These are phyloP conservation scores for Hypsibius dujardini DNA, from an alignment of 1,140 invertebrate genomes.

Conservation along the genomic window DNA sequence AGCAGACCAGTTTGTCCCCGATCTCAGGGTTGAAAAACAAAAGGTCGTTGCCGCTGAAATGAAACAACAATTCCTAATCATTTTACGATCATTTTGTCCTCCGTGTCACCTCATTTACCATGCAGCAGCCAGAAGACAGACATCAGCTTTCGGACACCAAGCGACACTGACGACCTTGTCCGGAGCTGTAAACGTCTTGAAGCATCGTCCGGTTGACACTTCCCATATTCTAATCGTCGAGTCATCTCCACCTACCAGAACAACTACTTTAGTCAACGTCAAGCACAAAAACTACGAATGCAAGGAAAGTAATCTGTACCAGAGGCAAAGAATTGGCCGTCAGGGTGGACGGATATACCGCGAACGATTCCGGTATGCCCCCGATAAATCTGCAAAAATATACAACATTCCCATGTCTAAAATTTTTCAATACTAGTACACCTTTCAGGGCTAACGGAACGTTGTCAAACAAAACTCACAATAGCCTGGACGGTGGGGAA, in stretches of 20 bases:
- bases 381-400: constrained; percentile 42
- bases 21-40: constrained; percentile 61
- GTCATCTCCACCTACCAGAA: constrained; percentile 56
- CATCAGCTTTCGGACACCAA: constrained; percentile 71
- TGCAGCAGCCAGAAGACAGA: constrained; percentile 63
- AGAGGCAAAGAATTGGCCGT: constrained; percentile 75
- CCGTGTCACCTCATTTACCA: constrained; percentile 45
- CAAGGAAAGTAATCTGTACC: constrained; percentile 33
- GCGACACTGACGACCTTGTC: constrained; percentile 58
- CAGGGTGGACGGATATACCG: constrained; percentile 58
- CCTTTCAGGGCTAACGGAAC: not conserved
- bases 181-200: constrained; percentile 59
- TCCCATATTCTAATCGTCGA: constrained; percentile 79
- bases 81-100: not conserved
- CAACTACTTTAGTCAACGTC: constrained; percentile 19
- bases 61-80: constrained; percentile 9
- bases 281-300: constrained; percentile 12
- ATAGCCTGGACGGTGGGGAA: constrained; percentile 75
- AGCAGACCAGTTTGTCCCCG: constrained; percentile 57
- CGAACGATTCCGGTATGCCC: constrained; percentile 78
- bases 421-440: not conserved
- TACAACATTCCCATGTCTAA: too few relatives aligned
- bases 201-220: constrained; percentile 63
- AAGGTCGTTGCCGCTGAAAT: constrained; percentile 32
- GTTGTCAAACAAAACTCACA: constrained; percentile 30